Base-by-base conservation (phyloP, 2,888 invertebrate species). In the Lithophane ornitopus region DNA sequence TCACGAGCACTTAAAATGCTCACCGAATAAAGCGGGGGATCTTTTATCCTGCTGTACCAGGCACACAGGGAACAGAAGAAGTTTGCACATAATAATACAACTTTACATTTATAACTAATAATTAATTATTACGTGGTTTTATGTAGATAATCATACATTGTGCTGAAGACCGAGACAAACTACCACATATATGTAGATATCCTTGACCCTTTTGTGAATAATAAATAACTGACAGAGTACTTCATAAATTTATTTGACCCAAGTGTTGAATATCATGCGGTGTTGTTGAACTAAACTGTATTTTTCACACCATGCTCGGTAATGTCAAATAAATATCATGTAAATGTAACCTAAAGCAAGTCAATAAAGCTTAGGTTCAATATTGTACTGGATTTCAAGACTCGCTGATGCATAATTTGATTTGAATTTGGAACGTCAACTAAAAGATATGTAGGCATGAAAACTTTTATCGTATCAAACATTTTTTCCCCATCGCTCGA, bases 181-280 rank as follows among this genome's bases (percentile, higher is more conserved):
- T 52, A 58, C 70, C 52, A 52, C 39, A 59, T 52, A 28, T 39
- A 83, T 52, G 67, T 63, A 63, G 49, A 61, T 70, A 73, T 61
- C 74, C 84, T 76, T 86, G 85, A 81, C 81, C 84, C 72, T 83
- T 68, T 67, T 65, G 41, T 73, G 66, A 67, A 78, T 84, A 62
- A 78, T 70, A 78, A 75, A 62, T 81, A 72, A 78, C 66, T 78
- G 66, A 72, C 41, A 49, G 59, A 12, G 4, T 54, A 73, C 59
- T 62, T 52, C 76, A 70, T 70, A 70, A 52, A 59, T 14, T 61
- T 6, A 80, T 75, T 58, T 62, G 73, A 74, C 41, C 63, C 34
- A 59, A 49, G 28, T 59, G 34, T 73, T 82, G 78, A 68, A 72
- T 49, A 68, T 49, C 26, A 49, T 69, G 39, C 41, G n/a, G 34